Evolutionary conservation across 2,113 vertebrate genomes (phyloP), one percentile per base, ranked within the genome.

Genomic region (Gasterosteus aculeatus): DNA sequence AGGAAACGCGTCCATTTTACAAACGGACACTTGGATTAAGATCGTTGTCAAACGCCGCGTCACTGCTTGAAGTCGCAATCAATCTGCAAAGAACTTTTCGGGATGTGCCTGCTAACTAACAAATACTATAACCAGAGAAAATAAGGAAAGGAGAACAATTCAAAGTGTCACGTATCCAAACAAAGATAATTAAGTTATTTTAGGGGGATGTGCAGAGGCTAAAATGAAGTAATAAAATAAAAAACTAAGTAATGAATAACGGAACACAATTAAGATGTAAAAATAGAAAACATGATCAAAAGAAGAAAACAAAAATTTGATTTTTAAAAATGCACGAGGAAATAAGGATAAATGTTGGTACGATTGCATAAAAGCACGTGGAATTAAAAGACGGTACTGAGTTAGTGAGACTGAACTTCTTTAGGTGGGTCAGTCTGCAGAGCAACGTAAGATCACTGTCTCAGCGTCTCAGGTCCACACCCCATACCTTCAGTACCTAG

Each of bases 261-360:
- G n/a, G 71, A 77, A 54, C 10, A 26, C 8, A 35, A 67, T 1
- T 0, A 31, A 47, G 16, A 54, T 42, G 49, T 54, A 46, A 82
- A 82, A 65, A 78, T 57, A 72, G 56, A 82, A 69, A 63, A 51
- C 47, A 71, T 49, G 71, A 76, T 87, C 51, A 84, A 86, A 89
- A 75, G 80, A 65, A 61, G 74, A 65, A 54, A n/a, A 53, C 61
- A 54, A n/a, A 53, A 65, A 19, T 26, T 56, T 42, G 46, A 38
- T 39, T 75, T 77, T 7, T 3, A 72, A 44, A 77, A 75, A 33
- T 44, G 47, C 70, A 72, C 2, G n/a, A 42, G 19, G 9, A 72
- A 59, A 51, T 39, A 74, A 78, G 62, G 72, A 80, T 61, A 72
- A 75, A 81, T 67, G 75, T 68, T 63, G 41, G 69, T 18, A 16